Evolutionary conservation across 2,888 invertebrate species (phyloP), one percentile per base, ranked within the genome.

Genomic region (Mesorhabditis spiculigera): DNA sequence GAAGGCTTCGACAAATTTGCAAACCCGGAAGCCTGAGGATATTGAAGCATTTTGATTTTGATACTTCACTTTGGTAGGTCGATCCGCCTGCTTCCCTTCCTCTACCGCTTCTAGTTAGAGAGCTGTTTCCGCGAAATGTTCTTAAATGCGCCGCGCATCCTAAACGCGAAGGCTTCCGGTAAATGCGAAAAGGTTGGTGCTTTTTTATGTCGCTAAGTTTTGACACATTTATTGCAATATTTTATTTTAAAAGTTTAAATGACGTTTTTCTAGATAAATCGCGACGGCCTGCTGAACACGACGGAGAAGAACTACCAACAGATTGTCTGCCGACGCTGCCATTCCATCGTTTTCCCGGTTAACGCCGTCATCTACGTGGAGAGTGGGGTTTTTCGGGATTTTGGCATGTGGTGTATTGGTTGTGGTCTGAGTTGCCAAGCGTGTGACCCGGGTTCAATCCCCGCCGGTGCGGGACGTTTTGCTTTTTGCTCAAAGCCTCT

Each of bases 261-360:
- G 3, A 2, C n/a, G 58, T 66, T 43, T 42, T 10, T 63, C 5
- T 45, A 73, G 75, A 75, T 77, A 50, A 70, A 75, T 70, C 73
- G 74, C 70, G 75, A 76, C 65, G 75, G 73, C 66, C 68, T 78
- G 63, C 70, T 78, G 45, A 78, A 78, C 69, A 72, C 75, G 61
- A 70, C 76, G 67, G 78, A 77, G 69, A 76, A 73, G 44, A 82
- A 82, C 69, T 69, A 73, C 62, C 68, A 76, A 68, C 74, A 77
- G 67, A 75, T 82, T 63, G 78, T 81, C 41, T 82, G 82, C 63
- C 75, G 80, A 42, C 75, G 82, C 65, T 82, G 82, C 68, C 73
- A 71, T 28, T 79, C 78, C 28, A 66, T 81, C 65, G 75, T 82
- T 63, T 82, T 82, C 69, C 76, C 80, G n/a, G 73, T 75, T 43